Evolutionary conservation across 1,140 invertebrate species (phyloP).

Genomic region (Formica exsecta): DNA sequence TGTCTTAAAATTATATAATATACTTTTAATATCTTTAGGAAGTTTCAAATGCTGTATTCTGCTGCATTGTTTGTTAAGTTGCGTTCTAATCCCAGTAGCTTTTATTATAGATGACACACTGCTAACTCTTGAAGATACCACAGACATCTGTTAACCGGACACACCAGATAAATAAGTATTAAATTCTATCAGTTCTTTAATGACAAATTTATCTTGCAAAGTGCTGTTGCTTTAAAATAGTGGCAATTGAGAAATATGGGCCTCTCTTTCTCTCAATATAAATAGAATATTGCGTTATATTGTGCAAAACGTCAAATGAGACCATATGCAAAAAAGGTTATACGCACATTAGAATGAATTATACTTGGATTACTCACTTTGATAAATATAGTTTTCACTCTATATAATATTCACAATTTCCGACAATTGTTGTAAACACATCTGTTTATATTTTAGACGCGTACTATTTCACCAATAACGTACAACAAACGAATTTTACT

Average conservation of each 20-base stretch:
- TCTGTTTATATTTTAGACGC: slow-evolving; percentile 13
- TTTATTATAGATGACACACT: slow-evolving; percentile 83
- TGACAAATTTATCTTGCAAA: not conserved
- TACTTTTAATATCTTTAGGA: slow-evolving; percentile 80
- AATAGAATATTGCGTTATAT: not conserved
- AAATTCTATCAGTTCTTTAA: not conserved
- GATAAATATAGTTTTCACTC: not conserved
- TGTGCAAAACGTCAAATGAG: not conserved
- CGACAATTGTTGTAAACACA: not conserved
- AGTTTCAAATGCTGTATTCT: slow-evolving; percentile 80
- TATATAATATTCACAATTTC: not conserved
- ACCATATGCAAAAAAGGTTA: slow-evolving; percentile 46
- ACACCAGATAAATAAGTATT: not conserved
- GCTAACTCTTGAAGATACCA: slow-evolving; percentile 82
- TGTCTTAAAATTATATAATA: slow-evolving; percentile 79
- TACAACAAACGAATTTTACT: not conserved
- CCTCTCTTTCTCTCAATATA: not conserved
- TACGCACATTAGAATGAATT: not conserved
- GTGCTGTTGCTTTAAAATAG: not conserved
- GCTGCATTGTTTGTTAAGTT: slow-evolving; percentile 73
- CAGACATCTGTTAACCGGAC: slow-evolving; percentile 81
- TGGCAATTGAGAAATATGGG: not conserved
- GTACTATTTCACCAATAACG: slow-evolving; percentile 22
- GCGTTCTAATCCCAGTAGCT: slow-evolving; percentile 74
- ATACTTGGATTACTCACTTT: slow-evolving; percentile 43